A percentile compares a stretch with the other conserved stretches of the same genome.
Evolutionary conservation across 2,113 vertebrate species (phyloP).

Genomic region (Smithornis capensis): DNA sequence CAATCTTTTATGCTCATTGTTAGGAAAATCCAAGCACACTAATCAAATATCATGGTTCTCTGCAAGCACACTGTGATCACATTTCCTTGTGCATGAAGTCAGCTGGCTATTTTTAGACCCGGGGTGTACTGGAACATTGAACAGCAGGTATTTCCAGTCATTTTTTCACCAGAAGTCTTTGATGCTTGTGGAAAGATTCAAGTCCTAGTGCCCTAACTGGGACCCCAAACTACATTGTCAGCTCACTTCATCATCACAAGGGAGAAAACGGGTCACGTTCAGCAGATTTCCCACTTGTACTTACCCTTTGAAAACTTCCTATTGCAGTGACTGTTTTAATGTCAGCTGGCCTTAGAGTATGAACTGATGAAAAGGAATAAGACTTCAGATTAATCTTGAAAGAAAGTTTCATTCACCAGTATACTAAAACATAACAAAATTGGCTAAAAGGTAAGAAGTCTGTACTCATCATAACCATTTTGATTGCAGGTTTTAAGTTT

Average conservation of each 20-base stretch:
- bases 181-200: not conserved
- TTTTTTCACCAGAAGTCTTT: constrained; percentile 16
- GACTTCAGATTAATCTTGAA: not conserved
- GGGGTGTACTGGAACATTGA: not conserved
- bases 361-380: constrained; percentile 66
- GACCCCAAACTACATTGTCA: not conserved
- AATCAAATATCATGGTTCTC: not conserved
- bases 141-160: constrained; percentile 28
- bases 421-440: not conserved
- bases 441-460: not conserved
- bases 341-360: constrained; percentile 72
- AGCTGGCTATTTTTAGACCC: not conserved
- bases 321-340: constrained; percentile 71
- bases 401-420: not conserved
- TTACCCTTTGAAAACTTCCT: constrained; percentile 69
- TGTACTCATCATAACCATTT: fast-evolving
- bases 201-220: not conserved
- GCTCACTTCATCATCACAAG: not conserved
- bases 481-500: not conserved
- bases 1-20: not conserved
- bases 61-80: not conserved
- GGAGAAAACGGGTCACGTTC: not conserved
- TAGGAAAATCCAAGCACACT: constrained; percentile 3
- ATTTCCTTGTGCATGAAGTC: not conserved
- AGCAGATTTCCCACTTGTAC: constrained; percentile 13